Conservation (phyloP, 92 coral and sea anemone genomes). For the Epizoanthus stellaris region DNA sequence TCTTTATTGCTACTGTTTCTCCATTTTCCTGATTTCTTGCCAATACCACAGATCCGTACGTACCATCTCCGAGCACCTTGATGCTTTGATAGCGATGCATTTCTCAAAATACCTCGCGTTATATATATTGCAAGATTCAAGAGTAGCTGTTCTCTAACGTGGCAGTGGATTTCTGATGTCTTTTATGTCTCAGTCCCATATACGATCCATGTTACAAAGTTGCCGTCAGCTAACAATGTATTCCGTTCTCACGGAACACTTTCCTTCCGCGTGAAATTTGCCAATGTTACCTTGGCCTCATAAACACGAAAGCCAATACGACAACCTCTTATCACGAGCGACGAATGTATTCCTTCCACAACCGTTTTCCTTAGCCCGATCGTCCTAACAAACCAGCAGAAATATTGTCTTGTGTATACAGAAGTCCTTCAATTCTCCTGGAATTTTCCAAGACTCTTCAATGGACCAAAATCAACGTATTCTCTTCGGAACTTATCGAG, state of each 20-base stretch:
- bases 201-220: neutral
- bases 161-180: neutral
- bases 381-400: neutral
- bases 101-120: no score
- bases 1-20: constrained; percentile 95
- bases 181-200: neutral
- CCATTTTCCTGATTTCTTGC: constrained; percentile 95
- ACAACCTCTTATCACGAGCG: neutral
- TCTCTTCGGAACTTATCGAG: neutral
- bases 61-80: constrained; percentile 91
- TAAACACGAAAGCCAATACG: constrained; percentile 9
- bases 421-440: neutral
- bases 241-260: neutral
- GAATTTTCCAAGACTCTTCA: neutral
- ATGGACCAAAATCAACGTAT: neutral
- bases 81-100: constrained; percentile 94
- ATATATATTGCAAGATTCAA: neutral
- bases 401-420: neutral
- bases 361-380: neutral
- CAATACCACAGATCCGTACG: constrained; percentile 92
- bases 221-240: neutral
- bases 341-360: neutral
- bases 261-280: neutral
- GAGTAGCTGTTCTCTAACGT: neutral
- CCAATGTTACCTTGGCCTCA: neutral